Percentiles rank a stretch among this genome's conserved stretches.
These are phyloP conservation scores for Drosophila sucinea DNA, from an alignment of 1,140 invertebrate species.

Conservation along the genomic window DNA sequence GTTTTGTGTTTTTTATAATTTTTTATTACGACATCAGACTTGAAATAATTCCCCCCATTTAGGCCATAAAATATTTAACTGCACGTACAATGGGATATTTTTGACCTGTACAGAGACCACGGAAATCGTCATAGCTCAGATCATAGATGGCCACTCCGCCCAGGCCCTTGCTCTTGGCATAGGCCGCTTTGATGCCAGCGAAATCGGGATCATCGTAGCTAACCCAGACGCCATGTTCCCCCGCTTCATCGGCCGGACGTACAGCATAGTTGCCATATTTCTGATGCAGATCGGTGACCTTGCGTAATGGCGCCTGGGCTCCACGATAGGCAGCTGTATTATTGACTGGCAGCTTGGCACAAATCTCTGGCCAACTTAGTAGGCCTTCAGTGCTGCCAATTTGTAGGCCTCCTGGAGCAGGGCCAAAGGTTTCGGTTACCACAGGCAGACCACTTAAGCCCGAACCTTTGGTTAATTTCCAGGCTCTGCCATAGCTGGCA, in stretches of 20 bases:
- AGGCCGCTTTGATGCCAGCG: slow-evolving; percentile 90
- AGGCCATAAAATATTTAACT: slow-evolving; percentile 83
- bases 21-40: slow-evolving; percentile 14
- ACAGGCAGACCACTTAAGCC: slow-evolving; percentile 91
- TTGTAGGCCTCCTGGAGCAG: slow-evolving; percentile 86
- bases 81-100: slow-evolving; percentile 89
- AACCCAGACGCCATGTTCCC: slow-evolving; percentile 92
- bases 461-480: slow-evolving; percentile 89
- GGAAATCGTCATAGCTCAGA: slow-evolving; percentile 92
- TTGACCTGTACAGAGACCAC: slow-evolving; percentile 89
- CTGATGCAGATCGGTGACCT: slow-evolving; percentile 89
- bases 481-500: slow-evolving; percentile 91
- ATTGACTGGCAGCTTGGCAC: slow-evolving; percentile 84
- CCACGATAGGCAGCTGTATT: slow-evolving; percentile 85
- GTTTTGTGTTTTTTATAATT: no score
- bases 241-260: slow-evolving; percentile 87
- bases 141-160: slow-evolving; percentile 93
- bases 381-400: slow-evolving; percentile 85
- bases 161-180: slow-evolving; percentile 88
- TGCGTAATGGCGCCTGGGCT: slow-evolving; percentile 86
- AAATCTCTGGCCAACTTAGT: slow-evolving; percentile 87
- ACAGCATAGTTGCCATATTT: slow-evolving; percentile 90
- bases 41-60: slow-evolving; percentile 38
- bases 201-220: slow-evolving; percentile 95
- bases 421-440: slow-evolving; percentile 87